phyloP scores from a whole-genome alignment of 2,888 invertebrate species.

The Metellina segmentata region DNA sequence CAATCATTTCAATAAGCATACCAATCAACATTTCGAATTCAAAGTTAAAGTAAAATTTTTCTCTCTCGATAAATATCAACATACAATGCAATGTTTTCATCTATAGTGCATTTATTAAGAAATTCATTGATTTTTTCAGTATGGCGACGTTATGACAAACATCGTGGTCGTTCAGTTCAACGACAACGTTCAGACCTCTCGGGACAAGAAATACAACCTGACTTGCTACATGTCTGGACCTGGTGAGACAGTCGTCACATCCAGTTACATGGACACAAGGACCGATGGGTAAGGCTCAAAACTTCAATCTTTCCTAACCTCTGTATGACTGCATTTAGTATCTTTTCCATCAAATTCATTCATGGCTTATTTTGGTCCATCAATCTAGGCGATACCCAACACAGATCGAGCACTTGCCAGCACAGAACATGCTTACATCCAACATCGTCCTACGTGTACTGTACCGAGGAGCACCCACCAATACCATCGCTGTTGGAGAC shows the following conservation, averaged over 20 bases:
- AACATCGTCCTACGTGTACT: slow-evolving; percentile 91
- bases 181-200: slow-evolving; percentile 93
- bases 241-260: slow-evolving; percentile 95
- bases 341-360: neutral
- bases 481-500: slow-evolving; percentile 95
- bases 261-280: slow-evolving; percentile 81
- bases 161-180: slow-evolving; percentile 96
- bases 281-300: slow-evolving; percentile 77
- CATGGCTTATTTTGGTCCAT: neutral
- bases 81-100: too few relatives aligned
- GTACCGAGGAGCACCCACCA: slow-evolving; percentile 94
- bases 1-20: too few relatives aligned
- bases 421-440: slow-evolving; percentile 93
- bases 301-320: neutral
- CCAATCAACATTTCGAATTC: too few relatives aligned
- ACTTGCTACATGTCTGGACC: slow-evolving; percentile 95
- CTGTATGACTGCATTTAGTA: neutral
- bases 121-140: slow-evolving; percentile 83
- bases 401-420: slow-evolving; percentile 94
- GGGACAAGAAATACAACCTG: slow-evolving; percentile 95
- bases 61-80: too few relatives aligned
- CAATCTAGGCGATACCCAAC: slow-evolving; percentile 87
- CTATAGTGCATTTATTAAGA: neutral
- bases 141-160: slow-evolving; percentile 95
- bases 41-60: too few relatives aligned